Base-by-base conservation (phyloP, 2,797 vertebrate species). In the Aulostomus chinensis region DNA sequence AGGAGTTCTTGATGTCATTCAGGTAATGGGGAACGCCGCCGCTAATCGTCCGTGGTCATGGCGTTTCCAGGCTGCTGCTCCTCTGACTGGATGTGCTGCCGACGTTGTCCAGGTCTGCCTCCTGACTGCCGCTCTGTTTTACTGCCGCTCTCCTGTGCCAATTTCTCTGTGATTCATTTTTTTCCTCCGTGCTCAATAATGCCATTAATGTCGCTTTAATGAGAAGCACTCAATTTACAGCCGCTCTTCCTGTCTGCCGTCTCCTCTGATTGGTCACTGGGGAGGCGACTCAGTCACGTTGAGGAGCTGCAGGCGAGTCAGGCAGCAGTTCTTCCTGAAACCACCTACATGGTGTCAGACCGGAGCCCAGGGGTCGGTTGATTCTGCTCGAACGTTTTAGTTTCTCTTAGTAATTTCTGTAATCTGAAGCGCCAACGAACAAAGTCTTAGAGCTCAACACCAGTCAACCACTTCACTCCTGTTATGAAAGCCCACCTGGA, bases 161-260 rank as follows among this genome's bases (percentile, higher is more conserved):
- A 20, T 61, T 72, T 55, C 59, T 24, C 53, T 0, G 30, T 65
- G 78, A 84, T 82, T 77, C 54, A 71, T 81, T 77, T 72, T 25
- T 73, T 67, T 69, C 51, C 71, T 73, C 69, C 24, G 53, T 38
- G 62, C 83, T 85, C 72, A 60, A 73, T 82, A 75, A 81, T 57
- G 61, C 74, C 80, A 79, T 86, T 86, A 84, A 85, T 68, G 78
- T 86, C 80, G 74, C 65, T 79, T 85, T 86, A 81, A 87, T 79
- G 77, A 86, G 80, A 8, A 43, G 64, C 67, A 28, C 76, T 82
- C 68, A 62, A 81, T 83, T 85, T 80, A 86, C 77, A 29, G 41
- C 70, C 62, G 57, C 16, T 50, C 71, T 65, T 67, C 65, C 70
- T 49, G 81, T 57, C 67, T 61, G 62, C 55, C 58, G n/a, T n/a